phyloP scores from a whole-genome alignment of 2,888 invertebrate species.

The Dorcus hopei region DNA sequence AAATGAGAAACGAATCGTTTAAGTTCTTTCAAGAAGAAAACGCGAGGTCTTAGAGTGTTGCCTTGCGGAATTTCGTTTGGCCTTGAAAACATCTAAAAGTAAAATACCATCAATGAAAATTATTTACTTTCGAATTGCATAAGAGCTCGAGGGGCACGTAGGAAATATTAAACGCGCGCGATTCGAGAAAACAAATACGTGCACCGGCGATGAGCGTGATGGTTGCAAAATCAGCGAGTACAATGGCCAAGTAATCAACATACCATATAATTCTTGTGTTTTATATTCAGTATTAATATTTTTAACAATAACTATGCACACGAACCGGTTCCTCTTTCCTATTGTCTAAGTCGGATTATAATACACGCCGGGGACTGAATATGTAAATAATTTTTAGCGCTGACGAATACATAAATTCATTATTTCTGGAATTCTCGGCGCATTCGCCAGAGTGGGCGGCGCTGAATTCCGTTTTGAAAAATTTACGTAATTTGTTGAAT shows the following conservation, averaged over 20 bases:
- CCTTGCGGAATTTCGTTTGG: too few relatives aligned
- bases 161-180: too few relatives aligned
- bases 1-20: too few relatives aligned
- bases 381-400: background rate
- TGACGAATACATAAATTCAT: background rate
- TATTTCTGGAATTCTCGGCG: background rate
- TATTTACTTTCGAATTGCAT: too few relatives aligned
- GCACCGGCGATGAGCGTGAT: too few relatives aligned
- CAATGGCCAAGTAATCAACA: conserved; percentile 8
- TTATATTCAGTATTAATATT: conserved; percentile 8
- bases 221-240: conserved; percentile 4
- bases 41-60: too few relatives aligned
- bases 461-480: background rate
- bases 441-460: background rate
- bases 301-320: background rate
- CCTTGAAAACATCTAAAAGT: too few relatives aligned
- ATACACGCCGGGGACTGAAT: conserved; percentile 3
- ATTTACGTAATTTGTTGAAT: background rate
- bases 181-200: too few relatives aligned
- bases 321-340: conserved; percentile 6
- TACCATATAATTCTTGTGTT: conserved; percentile 10
- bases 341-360: conserved; percentile 8
- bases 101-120: too few relatives aligned
- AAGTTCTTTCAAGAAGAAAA: too few relatives aligned
- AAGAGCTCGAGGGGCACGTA: too few relatives aligned